phyloP scores from a whole-genome alignment of 2,888 invertebrate genomes.

The Drosophila helvetica region DNA sequence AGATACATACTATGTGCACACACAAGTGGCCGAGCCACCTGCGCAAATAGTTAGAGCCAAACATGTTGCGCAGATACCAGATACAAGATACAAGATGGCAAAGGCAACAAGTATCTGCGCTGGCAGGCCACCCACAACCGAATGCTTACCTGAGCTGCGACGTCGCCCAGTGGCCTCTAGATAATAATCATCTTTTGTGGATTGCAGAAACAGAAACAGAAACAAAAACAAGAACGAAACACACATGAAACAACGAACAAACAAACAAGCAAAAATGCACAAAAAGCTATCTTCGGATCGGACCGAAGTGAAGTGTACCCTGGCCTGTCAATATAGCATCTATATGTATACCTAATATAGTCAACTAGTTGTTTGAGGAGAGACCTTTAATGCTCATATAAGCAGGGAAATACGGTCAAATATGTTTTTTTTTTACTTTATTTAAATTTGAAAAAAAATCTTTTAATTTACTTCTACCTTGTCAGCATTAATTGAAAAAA shows the following conservation, averaged over 20 bases:
- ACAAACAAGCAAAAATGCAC: constrained; percentile 18
- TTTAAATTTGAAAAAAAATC: too few species aligned
- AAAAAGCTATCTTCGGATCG: neutral
- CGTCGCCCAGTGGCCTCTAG: constrained; percentile 83
- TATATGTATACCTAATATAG: too few species aligned
- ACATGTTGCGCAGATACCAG: constrained; percentile 35
- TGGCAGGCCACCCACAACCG: constrained; percentile 23
- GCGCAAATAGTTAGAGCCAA: constrained; percentile 71
- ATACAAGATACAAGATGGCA: constrained; percentile 8
- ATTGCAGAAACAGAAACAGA: constrained; percentile 39
- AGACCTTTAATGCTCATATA: too few species aligned
- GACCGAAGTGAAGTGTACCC: neutral
- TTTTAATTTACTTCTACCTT: too few species aligned
- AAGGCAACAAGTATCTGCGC: constrained; percentile 3
- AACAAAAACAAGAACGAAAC: constrained; percentile 49
- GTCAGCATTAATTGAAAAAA: too few species aligned
- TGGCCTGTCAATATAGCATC: neutral
- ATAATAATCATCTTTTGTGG: constrained; percentile 80
- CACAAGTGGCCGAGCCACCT: constrained; percentile 62
- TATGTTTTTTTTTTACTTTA: too few species aligned
- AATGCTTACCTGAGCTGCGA: constrained; percentile 83
- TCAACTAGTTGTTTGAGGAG: too few species aligned
- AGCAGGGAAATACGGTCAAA: too few species aligned
- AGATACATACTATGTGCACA: constrained; percentile 55
- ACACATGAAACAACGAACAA: constrained; percentile 33